Conservation (phyloP, 2,888 invertebrate genomes). For the Bunonema sp. region DNA sequence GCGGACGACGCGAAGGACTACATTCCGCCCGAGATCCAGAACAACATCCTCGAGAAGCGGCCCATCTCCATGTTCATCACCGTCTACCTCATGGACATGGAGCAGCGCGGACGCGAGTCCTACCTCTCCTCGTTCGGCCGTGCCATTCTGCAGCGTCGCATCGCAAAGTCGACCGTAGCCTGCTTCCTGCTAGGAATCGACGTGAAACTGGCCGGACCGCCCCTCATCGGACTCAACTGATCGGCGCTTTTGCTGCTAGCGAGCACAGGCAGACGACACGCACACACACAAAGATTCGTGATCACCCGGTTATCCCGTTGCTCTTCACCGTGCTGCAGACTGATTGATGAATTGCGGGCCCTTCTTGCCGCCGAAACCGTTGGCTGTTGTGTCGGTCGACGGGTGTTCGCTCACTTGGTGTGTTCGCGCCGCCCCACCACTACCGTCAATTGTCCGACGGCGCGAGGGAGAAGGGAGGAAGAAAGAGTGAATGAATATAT, state of each 20-base stretch:
- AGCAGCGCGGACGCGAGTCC: constrained; percentile 33
- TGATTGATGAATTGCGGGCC: too few species aligned
- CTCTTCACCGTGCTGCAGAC: too few species aligned
- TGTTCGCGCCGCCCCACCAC: too few species aligned
- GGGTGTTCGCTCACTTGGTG: too few species aligned
- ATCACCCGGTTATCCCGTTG: too few species aligned
- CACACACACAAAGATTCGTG: too few species aligned
- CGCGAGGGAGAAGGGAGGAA: too few species aligned
- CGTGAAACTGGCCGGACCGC: constrained; percentile 21
- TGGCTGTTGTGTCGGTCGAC: too few species aligned
- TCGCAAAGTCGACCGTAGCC: constrained; percentile 42
- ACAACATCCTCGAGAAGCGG: constrained; percentile 38
- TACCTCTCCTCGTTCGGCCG: constrained; percentile 42
- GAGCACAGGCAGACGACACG: too few species aligned
- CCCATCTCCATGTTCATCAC: constrained; percentile 44
- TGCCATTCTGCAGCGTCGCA: constrained; percentile 36
- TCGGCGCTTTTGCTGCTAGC: background rate
- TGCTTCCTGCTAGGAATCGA: constrained; percentile 42
- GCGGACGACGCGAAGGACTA: constrained; percentile 41
- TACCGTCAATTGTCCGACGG: too few species aligned
- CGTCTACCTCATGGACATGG: constrained; percentile 42
- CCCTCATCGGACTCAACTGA: background rate
- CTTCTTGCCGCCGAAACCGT: too few species aligned
- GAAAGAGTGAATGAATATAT: too few species aligned
- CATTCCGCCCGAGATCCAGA: constrained; percentile 42